phyloP scores from a whole-genome alignment of 2,888 invertebrate species.

The Xestia sexstrigata region DNA sequence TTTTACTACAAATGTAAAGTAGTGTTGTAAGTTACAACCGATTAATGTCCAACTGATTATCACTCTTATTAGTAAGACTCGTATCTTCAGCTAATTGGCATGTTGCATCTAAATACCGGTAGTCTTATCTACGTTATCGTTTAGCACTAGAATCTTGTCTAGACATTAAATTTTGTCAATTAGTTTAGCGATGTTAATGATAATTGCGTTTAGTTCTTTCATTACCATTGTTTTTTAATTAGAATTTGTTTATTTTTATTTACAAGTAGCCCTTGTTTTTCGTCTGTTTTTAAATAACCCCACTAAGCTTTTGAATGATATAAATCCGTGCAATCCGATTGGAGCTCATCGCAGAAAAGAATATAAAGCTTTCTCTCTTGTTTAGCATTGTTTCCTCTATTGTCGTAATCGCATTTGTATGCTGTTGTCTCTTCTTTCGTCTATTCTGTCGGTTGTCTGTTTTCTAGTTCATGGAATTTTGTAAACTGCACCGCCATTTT shows the following conservation, averaged over 20 bases:
- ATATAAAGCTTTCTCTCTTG: conserved; percentile 1
- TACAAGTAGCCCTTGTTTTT: not conserved
- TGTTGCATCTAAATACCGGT: conserved; percentile 45
- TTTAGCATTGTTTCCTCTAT: not conserved
- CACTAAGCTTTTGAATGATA: conserved; percentile 7
- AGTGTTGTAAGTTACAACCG: conserved; percentile 33
- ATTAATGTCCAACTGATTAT: conserved; percentile 33
- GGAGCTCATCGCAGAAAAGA: conserved; percentile 16
- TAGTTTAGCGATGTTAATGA: conserved; percentile 28
- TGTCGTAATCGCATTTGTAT: not conserved
- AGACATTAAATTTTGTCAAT: conserved; percentile 5
- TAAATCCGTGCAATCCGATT: conserved; percentile 49
- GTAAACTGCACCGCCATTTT: not conserved
- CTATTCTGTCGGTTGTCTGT: not conserved
- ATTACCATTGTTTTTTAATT: conserved; percentile 18
- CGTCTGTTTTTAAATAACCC: conserved; percentile 9
- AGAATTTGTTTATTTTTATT: not conserved
- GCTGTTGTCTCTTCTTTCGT: not conserved
- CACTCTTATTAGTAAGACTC: conserved; percentile 40
- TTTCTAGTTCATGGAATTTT: not conserved
- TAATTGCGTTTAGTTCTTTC: conserved; percentile 12
- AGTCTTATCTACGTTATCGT: conserved; percentile 15
- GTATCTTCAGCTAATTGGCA: conserved; percentile 42
- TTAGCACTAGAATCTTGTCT: conserved; percentile 25
- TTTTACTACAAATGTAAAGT: conserved; percentile 32